phyloP scores from a whole-genome alignment of 2,797 vertebrate species.

The Argya squamiceps region DNA sequence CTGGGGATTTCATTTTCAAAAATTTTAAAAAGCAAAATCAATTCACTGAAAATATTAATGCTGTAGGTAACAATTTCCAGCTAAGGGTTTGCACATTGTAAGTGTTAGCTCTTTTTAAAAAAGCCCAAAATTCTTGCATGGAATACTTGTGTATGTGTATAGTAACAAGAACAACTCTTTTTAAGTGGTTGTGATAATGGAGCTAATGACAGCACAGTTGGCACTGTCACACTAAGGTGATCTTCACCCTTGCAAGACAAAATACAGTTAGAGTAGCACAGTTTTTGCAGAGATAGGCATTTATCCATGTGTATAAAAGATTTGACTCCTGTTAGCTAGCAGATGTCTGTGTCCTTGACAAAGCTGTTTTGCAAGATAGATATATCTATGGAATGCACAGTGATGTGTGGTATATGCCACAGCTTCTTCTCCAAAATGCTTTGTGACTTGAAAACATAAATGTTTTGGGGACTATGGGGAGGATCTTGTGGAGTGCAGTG shows the following conservation, averaged over 20 bases:
- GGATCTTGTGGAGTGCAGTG: background rate
- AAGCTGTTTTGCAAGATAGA: background rate
- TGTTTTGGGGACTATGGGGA: background rate
- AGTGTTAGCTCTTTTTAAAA: background rate
- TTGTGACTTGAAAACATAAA: background rate
- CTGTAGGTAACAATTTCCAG: background rate
- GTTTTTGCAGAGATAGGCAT: background rate
- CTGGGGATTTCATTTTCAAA: background rate
- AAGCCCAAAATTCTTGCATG: background rate
- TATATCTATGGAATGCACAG: background rate
- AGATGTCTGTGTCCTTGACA: slow-evolving; percentile 38
- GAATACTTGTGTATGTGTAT: background rate
- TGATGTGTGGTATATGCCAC: background rate
- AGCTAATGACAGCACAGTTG: slow-evolving; percentile 28
- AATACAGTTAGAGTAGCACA: background rate
- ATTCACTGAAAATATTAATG: background rate
- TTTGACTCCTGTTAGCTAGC: slow-evolving; percentile 10
- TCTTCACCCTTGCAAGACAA: slow-evolving; percentile 21
- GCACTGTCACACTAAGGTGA: background rate
- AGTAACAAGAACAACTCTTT: background rate
- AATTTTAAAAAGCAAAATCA: background rate
- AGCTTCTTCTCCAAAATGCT: background rate
- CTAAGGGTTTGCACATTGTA: background rate
- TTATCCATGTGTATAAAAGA: slow-evolving; percentile 2
- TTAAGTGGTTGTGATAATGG: background rate